Percentiles rank a stretch among this genome's conserved stretches.
Conservation (phyloP, 2,888 invertebrate genomes). For the Salticus scenicus region DNA sequence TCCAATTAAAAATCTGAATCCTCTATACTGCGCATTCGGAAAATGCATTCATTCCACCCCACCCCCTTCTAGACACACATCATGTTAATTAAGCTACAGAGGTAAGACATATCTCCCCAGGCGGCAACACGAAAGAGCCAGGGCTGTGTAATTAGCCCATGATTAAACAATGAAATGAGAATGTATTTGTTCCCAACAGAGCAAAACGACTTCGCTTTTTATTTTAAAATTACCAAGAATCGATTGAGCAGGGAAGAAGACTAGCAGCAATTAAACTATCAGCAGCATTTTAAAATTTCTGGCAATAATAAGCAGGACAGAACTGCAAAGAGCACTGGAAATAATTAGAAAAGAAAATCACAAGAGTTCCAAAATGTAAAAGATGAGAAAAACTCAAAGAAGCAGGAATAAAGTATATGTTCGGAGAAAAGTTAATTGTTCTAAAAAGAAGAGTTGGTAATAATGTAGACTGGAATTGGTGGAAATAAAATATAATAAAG, state of each 20-base stretch:
- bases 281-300: not conserved
- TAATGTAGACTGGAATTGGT: too few relatives aligned
- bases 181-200: not conserved
- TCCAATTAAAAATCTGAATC: slow-evolving; percentile 2
- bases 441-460: not conserved
- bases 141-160: not conserved
- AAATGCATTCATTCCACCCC: not conserved
- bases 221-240: not conserved
- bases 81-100: slow-evolving; percentile 6
- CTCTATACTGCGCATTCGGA: not conserved
- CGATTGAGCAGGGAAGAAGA: not conserved
- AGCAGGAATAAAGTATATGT: not conserved
- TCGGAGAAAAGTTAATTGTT: not conserved
- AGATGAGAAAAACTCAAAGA: not conserved
- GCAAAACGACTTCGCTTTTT: not conserved
- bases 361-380: not conserved
- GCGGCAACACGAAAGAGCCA: not conserved
- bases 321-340: not conserved
- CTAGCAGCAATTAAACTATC: slow-evolving; percentile 12
- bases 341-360: slow-evolving; percentile 7
- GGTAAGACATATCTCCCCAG: not conserved
- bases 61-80: not conserved
- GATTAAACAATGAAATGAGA: slow-evolving; percentile 9
- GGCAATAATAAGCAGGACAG: not conserved
- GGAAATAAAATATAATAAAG: too few relatives aligned